Conservation (phyloP, 1,140 invertebrate genomes). For the Tyrophagus putrescentiae region DNA sequence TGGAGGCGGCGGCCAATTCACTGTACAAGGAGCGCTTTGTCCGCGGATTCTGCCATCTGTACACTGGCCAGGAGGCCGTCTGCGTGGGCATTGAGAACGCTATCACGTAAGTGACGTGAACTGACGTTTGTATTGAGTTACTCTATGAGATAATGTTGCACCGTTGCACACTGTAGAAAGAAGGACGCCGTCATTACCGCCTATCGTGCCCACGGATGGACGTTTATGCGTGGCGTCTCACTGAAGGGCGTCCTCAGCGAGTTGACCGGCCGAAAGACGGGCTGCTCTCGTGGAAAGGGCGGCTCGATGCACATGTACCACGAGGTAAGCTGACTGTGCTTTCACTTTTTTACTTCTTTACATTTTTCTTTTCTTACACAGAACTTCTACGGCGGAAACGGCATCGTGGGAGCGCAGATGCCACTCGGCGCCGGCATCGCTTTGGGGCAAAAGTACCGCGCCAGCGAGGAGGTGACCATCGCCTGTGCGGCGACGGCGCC, state of each 20-base stretch:
- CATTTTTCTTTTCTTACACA: neutral
- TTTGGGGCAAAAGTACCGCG: slow-evolving; percentile 77
- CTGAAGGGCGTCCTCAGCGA: slow-evolving; percentile 65
- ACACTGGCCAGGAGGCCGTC: slow-evolving; percentile 76
- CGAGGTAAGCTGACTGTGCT: slow-evolving; percentile 2
- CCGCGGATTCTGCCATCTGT: slow-evolving; percentile 92
- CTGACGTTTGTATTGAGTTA: neutral
- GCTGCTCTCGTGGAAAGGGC: slow-evolving; percentile 66
- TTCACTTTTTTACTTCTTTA: neutral
- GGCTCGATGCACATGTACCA: slow-evolving; percentile 81
- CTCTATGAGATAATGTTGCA: neutral
- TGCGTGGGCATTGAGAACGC: slow-evolving; percentile 71
- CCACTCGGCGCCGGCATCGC: slow-evolving; percentile 84
- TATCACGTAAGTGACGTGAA: slow-evolving; percentile 39
- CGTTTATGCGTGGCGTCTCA: slow-evolving; percentile 72
- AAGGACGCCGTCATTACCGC: slow-evolving; percentile 86
- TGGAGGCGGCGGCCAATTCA: slow-evolving; percentile 82
- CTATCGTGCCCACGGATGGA: slow-evolving; percentile 92
- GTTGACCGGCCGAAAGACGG: slow-evolving; percentile 67
- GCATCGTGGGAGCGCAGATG: slow-evolving; percentile 95
- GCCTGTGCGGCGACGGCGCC: slow-evolving; percentile 92
- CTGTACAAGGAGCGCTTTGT: slow-evolving; percentile 92
- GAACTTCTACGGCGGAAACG: slow-evolving; percentile 95
- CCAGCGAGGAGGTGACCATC: slow-evolving; percentile 57
- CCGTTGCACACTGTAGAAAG: slow-evolving; percentile 27